Conservation (phyloP, 2,888 invertebrate genomes). For the Syrista parreyssii region DNA sequence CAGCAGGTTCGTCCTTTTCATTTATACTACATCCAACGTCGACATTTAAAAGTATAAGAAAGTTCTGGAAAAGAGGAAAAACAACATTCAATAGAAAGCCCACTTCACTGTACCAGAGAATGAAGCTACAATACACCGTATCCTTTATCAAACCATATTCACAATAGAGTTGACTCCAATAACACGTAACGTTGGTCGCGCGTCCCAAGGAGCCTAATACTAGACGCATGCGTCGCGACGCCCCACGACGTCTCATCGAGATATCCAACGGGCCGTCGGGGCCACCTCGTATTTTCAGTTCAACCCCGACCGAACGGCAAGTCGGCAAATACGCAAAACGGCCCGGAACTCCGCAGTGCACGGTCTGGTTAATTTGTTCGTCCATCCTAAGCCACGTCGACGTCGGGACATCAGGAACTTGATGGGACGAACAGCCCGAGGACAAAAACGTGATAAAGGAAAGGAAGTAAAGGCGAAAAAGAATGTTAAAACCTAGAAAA, state of each 20-base stretch:
- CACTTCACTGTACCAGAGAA: background rate
- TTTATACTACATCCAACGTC: background rate
- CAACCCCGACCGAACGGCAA: conserved; percentile 35
- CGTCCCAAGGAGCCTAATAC: background rate
- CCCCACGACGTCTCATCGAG: conserved; percentile 32
- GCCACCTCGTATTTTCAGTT: conserved; percentile 12
- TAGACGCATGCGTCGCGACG: conserved; percentile 14
- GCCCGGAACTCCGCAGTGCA: conserved; percentile 5
- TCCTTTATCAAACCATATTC: background rate
- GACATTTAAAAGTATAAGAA: background rate
- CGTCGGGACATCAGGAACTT: background rate
- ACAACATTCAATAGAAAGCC: background rate
- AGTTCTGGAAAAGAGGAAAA: background rate
- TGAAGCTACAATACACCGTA: background rate
- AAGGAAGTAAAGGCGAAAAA: conserved; percentile 17
- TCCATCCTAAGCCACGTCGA: background rate
- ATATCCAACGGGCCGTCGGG: conserved; percentile 35
- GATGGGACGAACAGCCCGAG: background rate
- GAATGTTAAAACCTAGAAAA: conserved; percentile 1
- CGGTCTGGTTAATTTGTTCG: background rate
- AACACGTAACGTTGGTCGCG: background rate
- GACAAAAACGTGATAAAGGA: background rate
- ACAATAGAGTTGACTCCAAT: background rate
- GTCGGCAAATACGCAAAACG: conserved; percentile 38
- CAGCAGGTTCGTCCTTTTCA: background rate